Conservation (phyloP, 2,888 invertebrate species). For the Holacanthella duospinosa region DNA sequence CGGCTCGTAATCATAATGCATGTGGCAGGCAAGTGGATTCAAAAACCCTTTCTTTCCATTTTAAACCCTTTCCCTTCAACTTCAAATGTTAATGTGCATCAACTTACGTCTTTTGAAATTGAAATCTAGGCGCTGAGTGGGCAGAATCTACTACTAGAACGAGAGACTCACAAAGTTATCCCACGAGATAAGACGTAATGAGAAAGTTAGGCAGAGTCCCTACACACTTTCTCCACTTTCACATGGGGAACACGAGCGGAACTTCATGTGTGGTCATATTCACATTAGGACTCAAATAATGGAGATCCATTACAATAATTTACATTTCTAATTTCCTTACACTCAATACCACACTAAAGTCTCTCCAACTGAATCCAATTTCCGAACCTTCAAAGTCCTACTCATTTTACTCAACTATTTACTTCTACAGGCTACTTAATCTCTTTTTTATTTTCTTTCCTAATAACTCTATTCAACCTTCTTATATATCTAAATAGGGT, state of each 20-base stretch:
- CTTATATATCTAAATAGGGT: too few species aligned
- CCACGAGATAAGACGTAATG: background rate
- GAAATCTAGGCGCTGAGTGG: background rate
- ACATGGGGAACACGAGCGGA: background rate
- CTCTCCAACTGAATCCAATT: background rate
- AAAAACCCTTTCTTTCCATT: background rate
- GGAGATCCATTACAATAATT: background rate
- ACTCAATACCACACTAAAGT: background rate
- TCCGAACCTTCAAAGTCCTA: background rate
- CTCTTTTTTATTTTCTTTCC: background rate
- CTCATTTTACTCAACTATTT: too few species aligned
- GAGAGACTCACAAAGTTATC: background rate
- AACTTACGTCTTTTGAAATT: background rate
- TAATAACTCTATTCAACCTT: too few species aligned
- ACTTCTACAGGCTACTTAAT: background rate
- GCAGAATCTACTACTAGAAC: background rate
- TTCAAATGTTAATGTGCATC: background rate
- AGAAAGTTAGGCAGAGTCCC: background rate
- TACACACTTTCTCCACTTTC: background rate
- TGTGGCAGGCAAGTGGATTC: background rate
- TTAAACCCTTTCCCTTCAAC: background rate
- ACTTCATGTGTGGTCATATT: background rate
- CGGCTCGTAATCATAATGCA: too few species aligned
- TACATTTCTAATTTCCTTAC: slow-evolving; percentile 2
- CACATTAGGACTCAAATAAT: background rate